Conservation (phyloP, 2,797 vertebrate genomes). For the Artibeus jamaicensis region DNA sequence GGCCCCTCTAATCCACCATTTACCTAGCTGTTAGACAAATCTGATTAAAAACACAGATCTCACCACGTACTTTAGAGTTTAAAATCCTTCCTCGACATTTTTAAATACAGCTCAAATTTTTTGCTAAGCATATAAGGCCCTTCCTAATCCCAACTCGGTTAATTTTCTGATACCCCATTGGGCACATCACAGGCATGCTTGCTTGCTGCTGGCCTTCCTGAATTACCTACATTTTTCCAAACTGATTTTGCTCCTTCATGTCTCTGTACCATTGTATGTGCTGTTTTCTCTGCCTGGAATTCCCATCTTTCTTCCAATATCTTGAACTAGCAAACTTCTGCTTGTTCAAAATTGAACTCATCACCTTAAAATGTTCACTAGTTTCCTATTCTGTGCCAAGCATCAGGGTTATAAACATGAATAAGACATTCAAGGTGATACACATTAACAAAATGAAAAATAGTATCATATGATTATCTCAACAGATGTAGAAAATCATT, state of each 20-base stretch:
- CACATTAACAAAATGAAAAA: not conserved
- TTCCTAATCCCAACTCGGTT: not conserved
- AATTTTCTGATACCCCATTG: not conserved
- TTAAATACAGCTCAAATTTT: not conserved
- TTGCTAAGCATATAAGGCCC: not conserved
- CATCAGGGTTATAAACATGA: not conserved
- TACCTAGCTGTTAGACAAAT: constrained; percentile 23
- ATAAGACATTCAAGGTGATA: not conserved
- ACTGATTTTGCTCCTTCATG: not conserved
- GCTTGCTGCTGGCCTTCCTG: not conserved
- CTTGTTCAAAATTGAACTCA: not conserved
- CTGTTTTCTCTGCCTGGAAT: not conserved
- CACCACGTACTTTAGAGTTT: not conserved
- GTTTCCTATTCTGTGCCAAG: not conserved
- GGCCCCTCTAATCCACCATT: not conserved
- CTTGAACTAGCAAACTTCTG: not conserved
- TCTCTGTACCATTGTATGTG: not conserved
- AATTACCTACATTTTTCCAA: not conserved
- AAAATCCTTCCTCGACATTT: not conserved
- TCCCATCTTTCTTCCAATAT: not conserved
- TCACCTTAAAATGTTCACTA: not conserved
- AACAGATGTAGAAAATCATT: not conserved
- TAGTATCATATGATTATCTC: not conserved
- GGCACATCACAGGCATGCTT: not conserved
- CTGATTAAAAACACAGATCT: constrained; percentile 22